These are phyloP conservation scores for Lampris incognitus DNA, from an alignment of 2,113 vertebrate genomes.

Conservation along the genomic window DNA sequence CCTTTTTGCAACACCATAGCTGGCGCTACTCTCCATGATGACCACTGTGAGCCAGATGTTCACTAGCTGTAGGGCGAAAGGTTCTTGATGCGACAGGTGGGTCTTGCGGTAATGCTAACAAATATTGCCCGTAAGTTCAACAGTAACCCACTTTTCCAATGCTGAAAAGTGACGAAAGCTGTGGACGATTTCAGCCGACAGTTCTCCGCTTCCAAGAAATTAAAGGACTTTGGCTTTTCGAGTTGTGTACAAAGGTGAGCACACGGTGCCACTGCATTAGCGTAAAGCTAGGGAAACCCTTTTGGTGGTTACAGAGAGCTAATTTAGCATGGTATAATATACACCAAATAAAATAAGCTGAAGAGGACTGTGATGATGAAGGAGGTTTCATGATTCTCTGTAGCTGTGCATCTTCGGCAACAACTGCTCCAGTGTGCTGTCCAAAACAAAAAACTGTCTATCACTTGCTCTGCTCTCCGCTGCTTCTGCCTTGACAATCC, in stretches of 20 bases:
- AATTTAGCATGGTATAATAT: slow-evolving; percentile 21
- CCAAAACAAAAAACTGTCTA: neutral
- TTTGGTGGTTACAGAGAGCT: slow-evolving; percentile 6
- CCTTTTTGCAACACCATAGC: neutral
- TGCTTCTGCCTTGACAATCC: neutral
- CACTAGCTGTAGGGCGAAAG: slow-evolving; percentile 10
- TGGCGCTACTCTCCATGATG: too few species aligned
- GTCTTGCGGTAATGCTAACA: too few species aligned
- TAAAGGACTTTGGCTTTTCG: too few species aligned
- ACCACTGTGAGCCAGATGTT: neutral
- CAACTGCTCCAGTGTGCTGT: neutral
- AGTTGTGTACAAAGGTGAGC: neutral
- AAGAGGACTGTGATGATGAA: slow-evolving; percentile 19
- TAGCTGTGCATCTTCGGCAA: neutral
- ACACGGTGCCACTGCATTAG: slow-evolving; percentile 19
- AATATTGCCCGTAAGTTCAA: too few species aligned
- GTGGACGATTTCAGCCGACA: too few species aligned
- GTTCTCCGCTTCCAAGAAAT: too few species aligned
- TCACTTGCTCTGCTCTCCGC: slow-evolving; percentile 22
- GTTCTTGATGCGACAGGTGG: neutral
- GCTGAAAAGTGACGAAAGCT: too few species aligned
- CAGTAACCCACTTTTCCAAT: too few species aligned
- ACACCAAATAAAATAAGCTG: neutral
- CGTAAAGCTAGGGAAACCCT: neutral
- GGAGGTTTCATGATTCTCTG: neutral